Evolutionary conservation across 2,888 invertebrate species (phyloP).

Genomic region (Hartigia nigra): DNA sequence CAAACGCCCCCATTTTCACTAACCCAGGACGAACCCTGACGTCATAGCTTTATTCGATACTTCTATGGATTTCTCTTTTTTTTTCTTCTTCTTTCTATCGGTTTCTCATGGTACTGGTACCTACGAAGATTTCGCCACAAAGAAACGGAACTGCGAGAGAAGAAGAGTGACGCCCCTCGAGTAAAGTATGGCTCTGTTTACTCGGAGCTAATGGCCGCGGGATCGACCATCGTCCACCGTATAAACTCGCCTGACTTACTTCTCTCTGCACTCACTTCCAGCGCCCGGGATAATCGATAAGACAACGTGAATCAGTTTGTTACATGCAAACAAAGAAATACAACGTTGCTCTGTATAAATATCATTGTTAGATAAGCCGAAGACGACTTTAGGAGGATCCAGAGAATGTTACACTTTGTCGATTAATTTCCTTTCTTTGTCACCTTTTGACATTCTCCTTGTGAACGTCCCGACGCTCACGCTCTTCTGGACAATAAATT

Average conservation of each 20-base stretch:
- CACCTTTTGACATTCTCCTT: not conserved
- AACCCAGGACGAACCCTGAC: not conserved
- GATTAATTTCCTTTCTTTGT: not conserved
- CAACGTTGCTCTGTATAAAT: not conserved
- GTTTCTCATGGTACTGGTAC: not conserved
- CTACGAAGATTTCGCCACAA: not conserved
- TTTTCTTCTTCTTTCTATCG: not conserved
- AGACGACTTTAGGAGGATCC: not conserved
- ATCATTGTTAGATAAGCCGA: not conserved
- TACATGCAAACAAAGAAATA: not conserved
- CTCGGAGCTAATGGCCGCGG: conserved; percentile 63
- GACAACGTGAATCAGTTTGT: not conserved
- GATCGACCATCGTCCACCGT: conserved; percentile 58
- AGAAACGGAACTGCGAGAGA: conserved; percentile 32
- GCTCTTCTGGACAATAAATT: conserved; percentile 35
- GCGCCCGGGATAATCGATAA: not conserved
- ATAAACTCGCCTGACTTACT: conserved; percentile 32
- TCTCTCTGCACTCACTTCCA: conserved; percentile 1
- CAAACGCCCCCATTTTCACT: conserved; percentile 10
- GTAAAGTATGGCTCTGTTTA: conserved; percentile 65
- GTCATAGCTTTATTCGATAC: not conserved
- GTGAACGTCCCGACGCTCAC: not conserved
- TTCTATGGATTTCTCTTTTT: not conserved
- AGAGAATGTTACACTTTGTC: not conserved
- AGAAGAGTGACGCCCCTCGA: conserved; percentile 60